Evolutionary conservation across 2,888 invertebrate species (phyloP).

Genomic region (Melolontha melolontha): DNA sequence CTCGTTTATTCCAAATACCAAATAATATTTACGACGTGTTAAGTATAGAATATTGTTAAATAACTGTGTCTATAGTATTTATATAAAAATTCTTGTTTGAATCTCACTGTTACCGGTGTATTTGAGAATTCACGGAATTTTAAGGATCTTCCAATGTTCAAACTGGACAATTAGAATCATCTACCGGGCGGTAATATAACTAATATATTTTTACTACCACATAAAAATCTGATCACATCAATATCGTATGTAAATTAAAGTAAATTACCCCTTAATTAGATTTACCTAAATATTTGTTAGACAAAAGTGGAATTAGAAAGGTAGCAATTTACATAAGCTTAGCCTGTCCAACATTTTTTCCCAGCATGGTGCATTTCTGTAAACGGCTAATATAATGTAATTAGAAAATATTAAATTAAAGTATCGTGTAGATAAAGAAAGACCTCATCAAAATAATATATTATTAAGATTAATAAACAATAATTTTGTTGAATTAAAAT

Average conservation of each 20-base stretch:
- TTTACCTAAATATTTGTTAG: slow-evolving; percentile 15
- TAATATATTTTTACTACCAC: slow-evolving; percentile 19
- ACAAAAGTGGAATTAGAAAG: not conserved
- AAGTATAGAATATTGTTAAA: slow-evolving; percentile 24
- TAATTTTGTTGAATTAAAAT: too few relatives aligned
- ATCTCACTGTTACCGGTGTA: slow-evolving; percentile 5
- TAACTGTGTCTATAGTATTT: slow-evolving; percentile 1
- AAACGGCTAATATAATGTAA: not conserved
- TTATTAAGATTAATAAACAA: too few relatives aligned
- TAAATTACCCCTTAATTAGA: slow-evolving; percentile 31
- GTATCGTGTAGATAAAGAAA: too few relatives aligned
- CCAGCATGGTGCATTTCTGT: slow-evolving; percentile 7
- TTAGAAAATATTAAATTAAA: not conserved
- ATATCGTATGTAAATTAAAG: slow-evolving; percentile 22
- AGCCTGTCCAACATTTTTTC: slow-evolving; percentile 3
- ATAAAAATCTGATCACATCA: slow-evolving; percentile 23
- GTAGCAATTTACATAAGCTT: slow-evolving; percentile 15
- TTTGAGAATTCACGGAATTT: slow-evolving; percentile 14
- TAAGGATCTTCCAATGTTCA: slow-evolving; percentile 1
- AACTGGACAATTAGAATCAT: slow-evolving; percentile 9
- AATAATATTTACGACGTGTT: slow-evolving; percentile 25
- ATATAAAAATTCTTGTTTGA: slow-evolving; percentile 16
- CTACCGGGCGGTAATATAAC: slow-evolving; percentile 19
- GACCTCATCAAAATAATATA: too few relatives aligned
- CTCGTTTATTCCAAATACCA: slow-evolving; percentile 6